These are phyloP conservation scores for Papilio protenor DNA, from an alignment of 2,888 invertebrate genomes.

Conservation along the genomic window DNA sequence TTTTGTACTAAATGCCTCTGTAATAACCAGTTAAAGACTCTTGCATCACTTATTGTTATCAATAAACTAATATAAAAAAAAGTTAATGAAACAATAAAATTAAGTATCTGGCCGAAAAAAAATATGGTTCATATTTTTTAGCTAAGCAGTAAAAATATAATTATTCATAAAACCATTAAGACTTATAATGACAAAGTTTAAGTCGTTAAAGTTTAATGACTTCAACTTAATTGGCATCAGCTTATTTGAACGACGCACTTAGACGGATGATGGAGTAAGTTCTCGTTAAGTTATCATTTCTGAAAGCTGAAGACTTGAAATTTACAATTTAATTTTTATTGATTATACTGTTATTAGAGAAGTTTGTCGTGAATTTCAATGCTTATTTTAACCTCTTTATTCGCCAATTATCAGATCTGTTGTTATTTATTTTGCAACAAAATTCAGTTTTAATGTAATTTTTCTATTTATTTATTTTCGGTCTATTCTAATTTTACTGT, in stretches of 20 bases:
- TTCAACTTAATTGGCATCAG: conserved; percentile 26
- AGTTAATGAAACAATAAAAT: not conserved
- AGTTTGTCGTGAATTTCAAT: not conserved
- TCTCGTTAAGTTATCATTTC: conserved; percentile 26
- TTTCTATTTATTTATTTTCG: not conserved
- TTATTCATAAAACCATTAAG: not conserved
- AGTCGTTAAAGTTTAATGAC: conserved; percentile 26
- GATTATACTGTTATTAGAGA: not conserved
- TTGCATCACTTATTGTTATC: not conserved
- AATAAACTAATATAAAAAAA: not conserved
- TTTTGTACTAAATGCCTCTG: not conserved
- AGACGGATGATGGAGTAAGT: conserved; percentile 30
- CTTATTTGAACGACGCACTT: conserved; percentile 29
- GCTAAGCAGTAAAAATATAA: not conserved
- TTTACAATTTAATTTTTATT: not conserved
- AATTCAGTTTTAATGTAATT: not conserved
- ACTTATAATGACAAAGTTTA: conserved; percentile 16
- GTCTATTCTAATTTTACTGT: too few relatives aligned
- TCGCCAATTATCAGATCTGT: not conserved
- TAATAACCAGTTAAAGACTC: not conserved
- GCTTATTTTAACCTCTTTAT: not conserved
- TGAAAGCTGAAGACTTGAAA: not conserved
- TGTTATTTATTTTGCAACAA: not conserved
- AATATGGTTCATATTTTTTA: not conserved
- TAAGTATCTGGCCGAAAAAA: not conserved